These are phyloP conservation scores for Microtus montanus DNA, from an alignment of 2,113 vertebrate species.

Conservation along the genomic window DNA sequence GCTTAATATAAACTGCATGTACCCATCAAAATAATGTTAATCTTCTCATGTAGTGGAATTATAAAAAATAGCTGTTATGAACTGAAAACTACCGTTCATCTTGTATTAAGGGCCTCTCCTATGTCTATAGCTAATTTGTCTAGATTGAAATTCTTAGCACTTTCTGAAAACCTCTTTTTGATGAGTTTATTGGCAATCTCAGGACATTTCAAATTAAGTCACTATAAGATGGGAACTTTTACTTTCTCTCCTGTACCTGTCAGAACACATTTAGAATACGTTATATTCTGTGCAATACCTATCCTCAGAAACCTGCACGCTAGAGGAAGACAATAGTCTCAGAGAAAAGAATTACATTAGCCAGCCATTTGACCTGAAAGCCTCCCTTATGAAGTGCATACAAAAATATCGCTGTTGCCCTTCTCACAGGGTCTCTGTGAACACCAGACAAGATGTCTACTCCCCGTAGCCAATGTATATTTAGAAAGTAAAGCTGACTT, in stretches of 20 bases:
- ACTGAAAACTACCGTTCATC: neutral
- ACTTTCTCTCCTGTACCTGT: neutral
- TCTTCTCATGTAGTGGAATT: neutral
- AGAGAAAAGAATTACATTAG: neutral
- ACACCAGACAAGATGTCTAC: neutral
- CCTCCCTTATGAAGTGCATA: neutral
- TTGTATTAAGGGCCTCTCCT: neutral
- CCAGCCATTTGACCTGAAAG: neutral
- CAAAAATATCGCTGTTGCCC: neutral
- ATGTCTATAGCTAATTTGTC: neutral
- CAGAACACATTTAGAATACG: neutral
- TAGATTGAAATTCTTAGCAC: neutral
- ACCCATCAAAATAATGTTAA: neutral
- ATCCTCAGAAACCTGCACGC: neutral
- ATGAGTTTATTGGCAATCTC: conserved; percentile 13
- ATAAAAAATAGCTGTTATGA: neutral
- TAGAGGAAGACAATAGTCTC: neutral
- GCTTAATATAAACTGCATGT: neutral
- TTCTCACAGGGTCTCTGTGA: neutral
- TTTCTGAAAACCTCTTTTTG: neutral
- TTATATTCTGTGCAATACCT: neutral
- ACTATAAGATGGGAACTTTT: neutral
- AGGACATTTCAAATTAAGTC: conserved; percentile 32
- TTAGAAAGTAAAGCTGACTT: neutral
- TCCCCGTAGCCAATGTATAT: neutral